Percentiles rank a stretch among this genome's conserved stretches.
Evolutionary conservation across 2,797 vertebrate species (phyloP).

Genomic region (Labeo calbasu): DNA sequence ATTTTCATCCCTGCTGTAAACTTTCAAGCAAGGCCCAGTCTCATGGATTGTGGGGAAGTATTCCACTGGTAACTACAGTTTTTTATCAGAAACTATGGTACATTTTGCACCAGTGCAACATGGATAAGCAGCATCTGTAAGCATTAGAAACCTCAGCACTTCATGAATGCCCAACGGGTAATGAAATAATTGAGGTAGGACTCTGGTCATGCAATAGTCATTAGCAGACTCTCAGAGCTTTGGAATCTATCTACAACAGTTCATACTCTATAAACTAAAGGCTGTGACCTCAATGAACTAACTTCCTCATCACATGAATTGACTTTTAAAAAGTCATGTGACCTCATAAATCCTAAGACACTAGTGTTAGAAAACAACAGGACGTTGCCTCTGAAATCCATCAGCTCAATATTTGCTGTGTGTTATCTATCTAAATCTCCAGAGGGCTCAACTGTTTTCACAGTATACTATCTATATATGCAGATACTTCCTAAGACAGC

Average conservation of each 20-base stretch:
- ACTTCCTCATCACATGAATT: conserved; percentile 31
- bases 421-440: not conserved
- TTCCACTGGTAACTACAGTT: not conserved
- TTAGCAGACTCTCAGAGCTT: conserved; percentile 37
- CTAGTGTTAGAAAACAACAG: not conserved
- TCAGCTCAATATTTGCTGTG: not conserved
- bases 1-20: not conserved
- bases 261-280: conserved; percentile 32
- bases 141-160: conserved; percentile 39
- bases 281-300: conserved; percentile 22
- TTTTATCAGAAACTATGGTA: not conserved
- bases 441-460: not conserved
- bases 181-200: conserved; percentile 59
- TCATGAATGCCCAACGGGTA: conserved; percentile 52
- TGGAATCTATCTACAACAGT: conserved; percentile 40
- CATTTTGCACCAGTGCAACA: not conserved
- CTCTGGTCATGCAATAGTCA: conserved; percentile 58
- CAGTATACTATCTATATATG: not conserved
- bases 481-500: not conserved
- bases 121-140: not conserved
- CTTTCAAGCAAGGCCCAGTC: not conserved
- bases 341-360: not conserved
- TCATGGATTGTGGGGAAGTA: not conserved
- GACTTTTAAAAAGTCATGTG: conserved; percentile 9
- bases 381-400: not conserved